phyloP scores from a whole-genome alignment of 1,140 invertebrate species.

The Heliconius hewitsoni region DNA sequence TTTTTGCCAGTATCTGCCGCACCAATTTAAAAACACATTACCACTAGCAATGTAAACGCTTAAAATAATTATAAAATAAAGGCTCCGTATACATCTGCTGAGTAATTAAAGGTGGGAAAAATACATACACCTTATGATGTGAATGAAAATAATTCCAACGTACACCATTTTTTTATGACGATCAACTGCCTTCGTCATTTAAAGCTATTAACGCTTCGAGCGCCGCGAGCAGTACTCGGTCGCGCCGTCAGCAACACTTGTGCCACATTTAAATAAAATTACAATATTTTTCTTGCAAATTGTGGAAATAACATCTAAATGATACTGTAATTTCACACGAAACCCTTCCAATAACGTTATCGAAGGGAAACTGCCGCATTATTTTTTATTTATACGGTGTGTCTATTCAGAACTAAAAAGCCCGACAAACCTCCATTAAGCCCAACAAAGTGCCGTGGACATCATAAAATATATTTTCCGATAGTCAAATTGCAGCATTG shows the following conservation, averaged over 20 bases:
- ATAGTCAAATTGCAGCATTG: conserved; percentile 76
- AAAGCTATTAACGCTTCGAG: conserved; percentile 48
- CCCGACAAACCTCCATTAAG: conserved; percentile 60
- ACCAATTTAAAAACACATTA: conserved; percentile 51
- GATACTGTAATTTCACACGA: conserved; percentile 27
- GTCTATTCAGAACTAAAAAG: conserved; percentile 16
- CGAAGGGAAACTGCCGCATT: not conserved
- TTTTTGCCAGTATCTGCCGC: conserved; percentile 58
- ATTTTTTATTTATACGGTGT: not conserved
- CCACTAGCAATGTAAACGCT: conserved; percentile 61
- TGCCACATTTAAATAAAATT: conserved; percentile 38
- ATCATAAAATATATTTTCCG: conserved; percentile 77
- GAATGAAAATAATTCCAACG: not conserved
- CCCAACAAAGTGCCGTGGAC: conserved; percentile 66
- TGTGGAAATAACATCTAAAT: conserved; percentile 37
- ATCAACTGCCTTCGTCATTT: conserved; percentile 54
- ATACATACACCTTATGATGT: conserved; percentile 24
- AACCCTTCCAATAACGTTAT: conserved; percentile 13
- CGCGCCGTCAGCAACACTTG: conserved; percentile 29
- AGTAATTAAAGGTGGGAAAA: not conserved
- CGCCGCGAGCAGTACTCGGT: conserved; percentile 40
- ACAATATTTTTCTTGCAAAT: conserved; percentile 38
- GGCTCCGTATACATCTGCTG: conserved; percentile 56
- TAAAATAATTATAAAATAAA: conserved; percentile 48
- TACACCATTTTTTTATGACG: conserved; percentile 47